Conservation (phyloP, 2,113 vertebrate genomes). For the Pangasianodon hypophthalmus region DNA sequence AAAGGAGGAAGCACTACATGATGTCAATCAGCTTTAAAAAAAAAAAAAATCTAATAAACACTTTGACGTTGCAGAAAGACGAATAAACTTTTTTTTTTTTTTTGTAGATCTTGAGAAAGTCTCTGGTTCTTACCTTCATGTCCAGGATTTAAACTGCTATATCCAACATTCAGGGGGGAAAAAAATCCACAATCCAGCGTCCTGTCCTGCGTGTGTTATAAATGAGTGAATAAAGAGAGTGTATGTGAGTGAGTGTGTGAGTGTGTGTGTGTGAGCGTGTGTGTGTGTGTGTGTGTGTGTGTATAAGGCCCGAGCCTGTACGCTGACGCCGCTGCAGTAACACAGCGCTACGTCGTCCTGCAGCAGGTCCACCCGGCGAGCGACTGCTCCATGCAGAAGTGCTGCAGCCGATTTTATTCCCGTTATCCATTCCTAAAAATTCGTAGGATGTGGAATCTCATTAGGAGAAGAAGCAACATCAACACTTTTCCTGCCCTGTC, state of each 20-base stretch:
- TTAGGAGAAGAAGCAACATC: slow-evolving; percentile 84
- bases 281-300: background rate
- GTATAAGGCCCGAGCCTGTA: background rate
- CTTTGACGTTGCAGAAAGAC: background rate
- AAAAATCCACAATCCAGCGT: background rate
- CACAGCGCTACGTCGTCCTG: background rate
- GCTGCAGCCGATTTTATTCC: slow-evolving; percentile 78
- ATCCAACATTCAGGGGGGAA: background rate
- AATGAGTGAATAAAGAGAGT: background rate
- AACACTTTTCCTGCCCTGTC: slow-evolving; percentile 83
- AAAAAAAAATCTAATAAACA: background rate
- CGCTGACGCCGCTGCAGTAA: background rate
- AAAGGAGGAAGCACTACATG: slow-evolving; percentile 37
- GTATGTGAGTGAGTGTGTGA: background rate
- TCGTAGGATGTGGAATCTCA: slow-evolving; percentile 83
- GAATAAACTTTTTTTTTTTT: background rate
- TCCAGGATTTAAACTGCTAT: background rate
- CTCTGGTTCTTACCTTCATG: slow-evolving; percentile 27
- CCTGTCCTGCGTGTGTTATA: background rate
- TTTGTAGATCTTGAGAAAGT: background rate
- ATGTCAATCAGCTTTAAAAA: slow-evolving; percentile 2
- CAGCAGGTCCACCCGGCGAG: slow-evolving; percentile 56
- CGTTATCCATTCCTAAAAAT: slow-evolving; percentile 84
- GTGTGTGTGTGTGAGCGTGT: background rate
- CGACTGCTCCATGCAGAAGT: slow-evolving; percentile 71